Base-by-base conservation (phyloP, 2,888 invertebrate species). In the Toxonevra muliebris region DNA sequence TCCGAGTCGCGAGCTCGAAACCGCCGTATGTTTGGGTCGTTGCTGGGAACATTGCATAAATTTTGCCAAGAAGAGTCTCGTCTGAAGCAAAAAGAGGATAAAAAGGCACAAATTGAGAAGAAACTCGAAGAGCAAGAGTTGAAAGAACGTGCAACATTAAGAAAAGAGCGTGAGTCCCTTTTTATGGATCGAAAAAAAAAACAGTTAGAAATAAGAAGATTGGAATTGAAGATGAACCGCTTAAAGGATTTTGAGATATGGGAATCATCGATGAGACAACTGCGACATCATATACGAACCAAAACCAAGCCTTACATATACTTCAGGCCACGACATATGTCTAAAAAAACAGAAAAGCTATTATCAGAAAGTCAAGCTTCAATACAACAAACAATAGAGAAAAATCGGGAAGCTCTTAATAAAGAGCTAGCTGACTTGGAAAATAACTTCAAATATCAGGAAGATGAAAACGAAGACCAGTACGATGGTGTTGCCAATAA, bases 21-120 rank as follows among this genome's bases (percentile, higher is more conserved):
- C 86, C 89, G 93, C 72, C 89, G 98, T 67, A 98, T 99, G 92
- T 98, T 99, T 87, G 97, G 98, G 10, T 93, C 97, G 19, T 87
- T 99, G 54, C 86, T 98, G 64, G 98, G 98, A 5, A 98, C 98
- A 13, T 86, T 99, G 75, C 95, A 97, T 82, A 95, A 95, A 84
- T 98, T 98, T 84, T 93, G 96, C 78, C 94, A 95, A 80, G 97
- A 98, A 81, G 96, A 97, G 86, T 94, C 94, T 66, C 92, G 92
- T 65, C 86, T 95, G 73, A 95, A 95, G 84, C 92, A 93, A 77
- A 95, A 93, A 87, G 94, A 93, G 80, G 92, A 93, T 66, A 94
- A 93, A 83, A 90, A 94, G 76, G 88, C 88, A 3, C 77, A 82
- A 87, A 93, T 98, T 9, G 98, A 98, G 86, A 92, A 93, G 69